These are phyloP conservation scores for Pleuronectes platessa DNA, from an alignment of 2,113 vertebrate species.

Conservation along the genomic window DNA sequence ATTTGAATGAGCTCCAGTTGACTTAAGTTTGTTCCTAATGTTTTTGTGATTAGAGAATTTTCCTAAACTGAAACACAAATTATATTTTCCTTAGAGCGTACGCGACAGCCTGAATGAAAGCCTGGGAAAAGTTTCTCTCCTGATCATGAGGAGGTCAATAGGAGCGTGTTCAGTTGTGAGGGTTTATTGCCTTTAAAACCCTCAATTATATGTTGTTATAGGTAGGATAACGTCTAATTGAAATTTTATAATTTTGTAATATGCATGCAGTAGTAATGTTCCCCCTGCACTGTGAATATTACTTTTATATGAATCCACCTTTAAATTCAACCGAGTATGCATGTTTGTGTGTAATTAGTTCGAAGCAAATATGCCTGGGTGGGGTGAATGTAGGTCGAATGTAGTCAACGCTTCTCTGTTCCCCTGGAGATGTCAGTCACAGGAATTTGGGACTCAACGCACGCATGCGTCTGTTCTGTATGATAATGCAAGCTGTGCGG, in stretches of 20 bases:
- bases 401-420: constrained; percentile 77
- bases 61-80: constrained; percentile 50
- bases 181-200: constrained; percentile 13
- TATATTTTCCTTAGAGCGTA: constrained; percentile 41
- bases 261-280: constrained; percentile 7
- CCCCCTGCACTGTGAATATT: constrained; percentile 17
- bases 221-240: constrained; percentile 11
- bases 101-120: constrained; percentile 25
- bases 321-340: constrained; percentile 42
- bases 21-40: constrained; percentile 53
- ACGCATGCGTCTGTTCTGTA: constrained; percentile 80
- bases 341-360: constrained; percentile 65
- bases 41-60: constrained; percentile 45
- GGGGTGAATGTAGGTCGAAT: constrained; percentile 81
- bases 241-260: constrained; percentile 24
- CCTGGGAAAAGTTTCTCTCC: constrained; percentile 33
- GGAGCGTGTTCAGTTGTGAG: constrained; percentile 12
- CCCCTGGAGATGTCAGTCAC: constrained; percentile 78
- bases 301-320: constrained; percentile 40
- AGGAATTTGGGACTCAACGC: constrained; percentile 81
- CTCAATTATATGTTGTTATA: constrained; percentile 3
- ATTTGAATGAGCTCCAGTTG: constrained; percentile 46
- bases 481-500: constrained; percentile 79
- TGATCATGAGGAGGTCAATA: constrained; percentile 39
- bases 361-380: constrained; percentile 58